Evolutionary conservation across 2,888 invertebrate genomes (phyloP), one percentile per base, ranked within the genome.

Genomic region (Erpobdella octoculata): DNA sequence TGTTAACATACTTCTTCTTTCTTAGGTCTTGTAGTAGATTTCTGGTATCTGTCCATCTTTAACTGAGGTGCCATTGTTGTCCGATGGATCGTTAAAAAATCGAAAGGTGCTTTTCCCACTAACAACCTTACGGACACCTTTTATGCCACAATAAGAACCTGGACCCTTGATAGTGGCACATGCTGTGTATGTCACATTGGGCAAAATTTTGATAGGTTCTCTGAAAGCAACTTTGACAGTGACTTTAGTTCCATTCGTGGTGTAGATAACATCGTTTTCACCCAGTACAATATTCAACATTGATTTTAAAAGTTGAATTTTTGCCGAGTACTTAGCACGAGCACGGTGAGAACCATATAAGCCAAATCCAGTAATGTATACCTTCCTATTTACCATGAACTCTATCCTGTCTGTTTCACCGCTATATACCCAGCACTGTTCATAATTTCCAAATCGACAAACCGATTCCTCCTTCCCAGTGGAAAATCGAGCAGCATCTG

Each of bases 351-450:
- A 95, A 72, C 96, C 96, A 81, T 95, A 96, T 5, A 96, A 85
- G 28, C 95, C 95, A 83, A 94, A 93, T 59, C 95, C 95, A 69
- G 94, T 92, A 69, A 96, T 91, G 82, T 95, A 96, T 80, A 96
- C 93, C 78, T 95, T 88, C 75, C 92, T 90, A 83, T 96, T 95
- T 0, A 94, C 94, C 76, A 91, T 92, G 85, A 96, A 96, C 78
- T 91, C 88, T 78, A 96, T 95, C 72, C 93, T 93, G 83, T 96
- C 96, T 82, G 94, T 94, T 70, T 95, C 88, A 0, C 95, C 95
- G 77, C 96, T 87, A 83, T 96, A 96, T 71, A 95, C 88, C 95
- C 96, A 96, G 82, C 96, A 95, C 81, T 95, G 96, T 79, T 92
- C 92, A 78, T 95, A 88, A 84, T 94, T 95, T 4, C 95, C 95